Percentiles rank a stretch among this genome's conserved stretches.
Evolutionary conservation across 1,140 invertebrate genomes (phyloP).

Genomic region (Trachymyrmex septentrionalis): DNA sequence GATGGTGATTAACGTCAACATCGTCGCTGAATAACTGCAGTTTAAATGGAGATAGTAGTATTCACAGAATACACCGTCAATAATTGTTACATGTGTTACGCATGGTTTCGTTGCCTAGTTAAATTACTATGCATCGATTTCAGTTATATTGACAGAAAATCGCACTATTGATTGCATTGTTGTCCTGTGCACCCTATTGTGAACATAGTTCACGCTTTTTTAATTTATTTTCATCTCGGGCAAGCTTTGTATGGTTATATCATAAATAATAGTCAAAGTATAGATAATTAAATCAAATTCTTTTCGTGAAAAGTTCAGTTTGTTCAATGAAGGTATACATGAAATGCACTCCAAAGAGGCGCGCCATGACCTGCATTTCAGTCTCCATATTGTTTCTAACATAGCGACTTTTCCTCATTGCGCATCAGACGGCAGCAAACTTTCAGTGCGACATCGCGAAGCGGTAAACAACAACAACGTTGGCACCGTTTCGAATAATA

Average conservation of each 20-base stretch:
- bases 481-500: slow-evolving; percentile 35
- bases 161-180: not conserved
- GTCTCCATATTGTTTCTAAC: slow-evolving; percentile 63
- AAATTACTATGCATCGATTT: not conserved
- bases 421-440: slow-evolving; percentile 52
- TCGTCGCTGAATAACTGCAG: not conserved
- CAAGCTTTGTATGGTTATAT: not conserved
- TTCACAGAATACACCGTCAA: slow-evolving; percentile 20
- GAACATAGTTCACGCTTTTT: not conserved
- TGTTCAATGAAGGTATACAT: not conserved
- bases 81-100: slow-evolving; percentile 30
- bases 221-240: slow-evolving; percentile 7
- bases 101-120: not conserved
- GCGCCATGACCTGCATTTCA: slow-evolving; percentile 66
- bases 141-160: not conserved
- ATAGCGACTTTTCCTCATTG: slow-evolving; percentile 47
- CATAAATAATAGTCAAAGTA: not conserved
- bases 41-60: slow-evolving; percentile 12
- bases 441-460: slow-evolving; percentile 43
- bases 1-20: not conserved
- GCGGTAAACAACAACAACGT: slow-evolving; percentile 37
- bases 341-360: slow-evolving; percentile 24
- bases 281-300: not conserved
- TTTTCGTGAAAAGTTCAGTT: not conserved
- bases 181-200: not conserved